Evolutionary conservation across 2,113 vertebrate species (phyloP).

Genomic region (human): DNA sequence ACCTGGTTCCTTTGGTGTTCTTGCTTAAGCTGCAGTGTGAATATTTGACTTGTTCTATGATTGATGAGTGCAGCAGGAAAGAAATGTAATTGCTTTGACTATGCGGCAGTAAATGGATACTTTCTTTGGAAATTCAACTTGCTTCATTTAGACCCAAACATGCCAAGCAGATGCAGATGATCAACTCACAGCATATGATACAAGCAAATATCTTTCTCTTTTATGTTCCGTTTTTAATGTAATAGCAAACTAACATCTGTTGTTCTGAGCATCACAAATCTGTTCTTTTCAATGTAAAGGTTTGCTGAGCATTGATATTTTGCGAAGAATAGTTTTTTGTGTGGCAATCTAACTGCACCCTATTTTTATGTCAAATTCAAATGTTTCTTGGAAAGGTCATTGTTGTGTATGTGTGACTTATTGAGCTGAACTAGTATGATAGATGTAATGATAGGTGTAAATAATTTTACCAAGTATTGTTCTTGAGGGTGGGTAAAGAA

Average conservation of each 20-base stretch:
- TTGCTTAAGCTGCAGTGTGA: conserved; percentile 4
- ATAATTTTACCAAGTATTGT: neutral
- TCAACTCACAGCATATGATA: conserved; percentile 43
- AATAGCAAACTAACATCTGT: conserved; percentile 63
- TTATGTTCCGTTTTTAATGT: conserved; percentile 71
- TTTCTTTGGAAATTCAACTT: conserved; percentile 49
- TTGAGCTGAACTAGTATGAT: neutral
- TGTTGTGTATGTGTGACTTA: conserved; percentile 31
- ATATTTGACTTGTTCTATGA: conserved; percentile 32
- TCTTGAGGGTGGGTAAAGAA: neutral
- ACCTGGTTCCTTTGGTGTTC: neutral
- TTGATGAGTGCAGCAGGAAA: conserved; percentile 35
- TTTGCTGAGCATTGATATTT: conserved; percentile 70
- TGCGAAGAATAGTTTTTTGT: conserved; percentile 45
- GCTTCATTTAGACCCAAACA: conserved; percentile 52
- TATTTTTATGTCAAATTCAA: conserved; percentile 52
- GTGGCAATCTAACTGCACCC: conserved; percentile 46
- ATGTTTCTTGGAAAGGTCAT: conserved; percentile 50
- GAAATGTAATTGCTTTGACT: conserved; percentile 31
- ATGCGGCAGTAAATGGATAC: neutral
- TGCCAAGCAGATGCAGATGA: conserved; percentile 39
- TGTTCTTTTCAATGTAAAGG: conserved; percentile 67
- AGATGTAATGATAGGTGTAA: neutral
- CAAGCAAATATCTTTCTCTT: conserved; percentile 56
- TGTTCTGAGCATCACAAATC: conserved; percentile 69